A percentile compares a stretch with the other conserved stretches of the same genome.
Conservation (phyloP, 2,888 invertebrate genomes). For the Palloptera scutellata region DNA sequence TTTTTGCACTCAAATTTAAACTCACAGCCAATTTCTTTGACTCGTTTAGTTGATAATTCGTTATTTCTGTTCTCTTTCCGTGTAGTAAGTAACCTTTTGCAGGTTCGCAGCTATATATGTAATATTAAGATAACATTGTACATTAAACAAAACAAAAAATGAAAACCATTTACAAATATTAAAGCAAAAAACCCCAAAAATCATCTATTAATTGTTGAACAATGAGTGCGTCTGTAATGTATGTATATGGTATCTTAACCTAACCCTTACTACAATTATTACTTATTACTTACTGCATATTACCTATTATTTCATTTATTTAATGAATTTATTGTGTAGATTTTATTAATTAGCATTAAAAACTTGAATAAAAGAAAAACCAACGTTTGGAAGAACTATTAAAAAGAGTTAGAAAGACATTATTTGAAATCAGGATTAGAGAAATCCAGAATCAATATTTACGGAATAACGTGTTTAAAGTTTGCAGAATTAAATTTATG, state of each 20-base stretch:
- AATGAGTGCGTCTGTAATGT: slow-evolving; percentile 53
- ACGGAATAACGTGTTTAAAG: no score
- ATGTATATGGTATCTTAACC: slow-evolving; percentile 25
- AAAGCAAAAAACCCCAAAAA: slow-evolving; percentile 4
- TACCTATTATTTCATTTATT: slow-evolving; percentile 24
- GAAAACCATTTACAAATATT: slow-evolving; percentile 8
- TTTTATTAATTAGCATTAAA: slow-evolving; percentile 38
- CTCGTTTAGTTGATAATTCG: no score
- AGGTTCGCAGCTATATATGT: slow-evolving; percentile 4
- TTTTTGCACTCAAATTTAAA: no score
- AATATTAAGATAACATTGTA: slow-evolving; percentile 6
- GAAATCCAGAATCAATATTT: no score
- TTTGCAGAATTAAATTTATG: no score
- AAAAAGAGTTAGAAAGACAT: slow-evolving; percentile 10
- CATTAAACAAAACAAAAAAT: slow-evolving; percentile 1
- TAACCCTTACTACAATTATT: slow-evolving; percentile 20
- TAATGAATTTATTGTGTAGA: slow-evolving; percentile 39
- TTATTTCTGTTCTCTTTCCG: no score
- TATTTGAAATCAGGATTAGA: background rate
- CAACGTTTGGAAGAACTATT: slow-evolving; percentile 34
- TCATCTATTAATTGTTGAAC: slow-evolving; percentile 51
- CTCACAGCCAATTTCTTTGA: no score
- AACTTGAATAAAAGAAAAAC: slow-evolving; percentile 35
- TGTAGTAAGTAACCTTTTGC: background rate
- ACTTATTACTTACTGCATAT: slow-evolving; percentile 20